Evolutionary conservation across 2,797 vertebrate genomes (phyloP).

Genomic region (Pitangus sulphuratus): DNA sequence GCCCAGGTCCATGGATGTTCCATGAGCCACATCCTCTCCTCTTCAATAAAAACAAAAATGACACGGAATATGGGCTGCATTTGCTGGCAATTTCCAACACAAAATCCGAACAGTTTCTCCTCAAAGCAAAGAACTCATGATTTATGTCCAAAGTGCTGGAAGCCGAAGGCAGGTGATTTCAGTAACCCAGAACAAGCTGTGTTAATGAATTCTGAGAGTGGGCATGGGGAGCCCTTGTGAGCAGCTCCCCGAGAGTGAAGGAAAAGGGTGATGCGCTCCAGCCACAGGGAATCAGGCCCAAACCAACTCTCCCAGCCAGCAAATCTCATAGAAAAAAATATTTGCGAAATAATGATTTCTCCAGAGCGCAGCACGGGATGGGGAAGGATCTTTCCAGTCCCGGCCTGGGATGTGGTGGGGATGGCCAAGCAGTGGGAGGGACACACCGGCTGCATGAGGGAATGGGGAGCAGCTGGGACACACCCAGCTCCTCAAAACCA

Average conservation of each 20-base stretch:
- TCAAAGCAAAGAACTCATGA: conserved; percentile 28
- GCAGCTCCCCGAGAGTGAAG: neutral
- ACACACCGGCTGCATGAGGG: fast-evolving
- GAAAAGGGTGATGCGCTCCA: fast-evolving
- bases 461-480: neutral
- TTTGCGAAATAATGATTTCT: conserved; percentile 30
- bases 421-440: neutral
- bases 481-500: neutral
- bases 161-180: conserved; percentile 20
- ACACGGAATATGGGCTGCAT: neutral
- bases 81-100: conserved; percentile 58
- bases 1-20: neutral
- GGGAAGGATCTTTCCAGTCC: neutral
- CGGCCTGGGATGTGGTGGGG: neutral
- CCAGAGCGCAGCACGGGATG: neutral
- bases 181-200: neutral
- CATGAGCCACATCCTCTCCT: conserved; percentile 48
- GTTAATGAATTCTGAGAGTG: neutral
- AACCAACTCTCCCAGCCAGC: neutral
- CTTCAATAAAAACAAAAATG: conserved; percentile 58
- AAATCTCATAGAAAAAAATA: conserved; percentile 30
- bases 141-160: conserved; percentile 22
- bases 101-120: conserved; percentile 23
- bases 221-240: neutral
- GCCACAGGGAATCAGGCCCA: neutral